Base-by-base conservation (phyloP, 2,797 vertebrate genomes). In the Cyprinella venusta region DNA sequence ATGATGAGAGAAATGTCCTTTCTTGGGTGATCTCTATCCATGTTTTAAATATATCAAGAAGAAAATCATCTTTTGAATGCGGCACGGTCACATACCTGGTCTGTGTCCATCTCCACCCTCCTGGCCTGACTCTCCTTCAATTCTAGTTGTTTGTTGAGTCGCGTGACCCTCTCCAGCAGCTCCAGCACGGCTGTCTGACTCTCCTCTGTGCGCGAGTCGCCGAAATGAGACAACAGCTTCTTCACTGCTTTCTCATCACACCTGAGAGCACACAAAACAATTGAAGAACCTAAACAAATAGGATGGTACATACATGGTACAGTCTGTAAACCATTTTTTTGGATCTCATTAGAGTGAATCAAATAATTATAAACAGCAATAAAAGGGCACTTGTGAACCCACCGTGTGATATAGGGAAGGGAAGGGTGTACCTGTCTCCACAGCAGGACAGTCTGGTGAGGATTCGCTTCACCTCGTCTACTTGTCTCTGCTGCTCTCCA, bases 61-160 rank as follows among this genome's bases (percentile, higher is more conserved):
- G 42, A 6, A 48, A 74, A 19, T 30, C 48, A 13, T n/a, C 2
- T 59, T 56, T 71, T 61, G 18, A 79, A 56, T 8, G 33, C 3
- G 8, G 50, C 5, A 40, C 2, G 7, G 24, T 59, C 64, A 70
- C 64, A 70, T 93, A 95, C 94, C 94, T 94, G 93, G 72, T 94
- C 93, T 86, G 88, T 86, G 45, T 93, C 88, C 0, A 90, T 86
- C 88, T 94, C 93, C 21, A 89, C 69, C 30, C 87, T 88, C 65
- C 89, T 90, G 71, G 74, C 91, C 45, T 90, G 85, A 18, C 90
- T 93, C 82, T 94, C 94, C 87, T 91, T 94, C 79, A 92, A 88
- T 87, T 96, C 94, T 87, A 96, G 94, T 88, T 97, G 94, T 82
- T 95, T 94, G 0, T 93, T 92, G 61, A 96, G 88, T 79, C 88